phyloP scores from a whole-genome alignment of 2,113 vertebrate species.

The Nansenia antarctica region DNA sequence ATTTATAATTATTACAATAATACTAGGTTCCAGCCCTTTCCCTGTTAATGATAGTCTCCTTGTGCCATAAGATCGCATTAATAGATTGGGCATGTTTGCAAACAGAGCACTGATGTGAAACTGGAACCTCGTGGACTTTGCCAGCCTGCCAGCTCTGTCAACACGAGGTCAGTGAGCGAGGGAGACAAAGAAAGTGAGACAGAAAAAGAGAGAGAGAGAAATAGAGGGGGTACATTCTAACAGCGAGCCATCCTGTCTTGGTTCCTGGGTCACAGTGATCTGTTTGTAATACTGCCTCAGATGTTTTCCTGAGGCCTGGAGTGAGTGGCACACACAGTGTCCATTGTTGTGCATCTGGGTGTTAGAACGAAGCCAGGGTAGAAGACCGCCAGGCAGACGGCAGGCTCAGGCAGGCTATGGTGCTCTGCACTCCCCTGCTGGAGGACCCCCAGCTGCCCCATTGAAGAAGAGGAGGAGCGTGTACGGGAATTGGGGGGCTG shows the following conservation, averaged over 20 bases:
- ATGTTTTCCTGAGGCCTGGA: slow-evolving; percentile 40
- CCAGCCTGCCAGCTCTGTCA: slow-evolving; percentile 28
- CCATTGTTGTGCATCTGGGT: slow-evolving; percentile 37
- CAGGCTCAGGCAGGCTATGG: not conserved
- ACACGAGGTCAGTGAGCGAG: slow-evolving; percentile 9
- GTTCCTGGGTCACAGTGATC: slow-evolving; percentile 34
- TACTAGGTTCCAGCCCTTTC: slow-evolving; percentile 20
- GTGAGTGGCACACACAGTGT: slow-evolving; percentile 46
- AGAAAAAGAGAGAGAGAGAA: slow-evolving; percentile 1
- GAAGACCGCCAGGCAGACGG: slow-evolving; percentile 31
- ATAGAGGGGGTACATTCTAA: slow-evolving; percentile 32
- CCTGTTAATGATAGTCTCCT: slow-evolving; percentile 42
- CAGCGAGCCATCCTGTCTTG: slow-evolving; percentile 33
- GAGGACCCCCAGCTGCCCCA: slow-evolving; percentile 65
- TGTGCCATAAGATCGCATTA: slow-evolving; percentile 46
- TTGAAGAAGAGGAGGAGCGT: slow-evolving; percentile 41
- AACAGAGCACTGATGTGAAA: slow-evolving; percentile 40
- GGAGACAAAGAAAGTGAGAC: not conserved
- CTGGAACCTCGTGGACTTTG: slow-evolving; percentile 17
- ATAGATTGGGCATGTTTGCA: slow-evolving; percentile 50
- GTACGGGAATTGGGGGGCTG: slow-evolving; percentile 22
- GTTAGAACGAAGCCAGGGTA: slow-evolving; percentile 31
- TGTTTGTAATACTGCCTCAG: slow-evolving; percentile 55
- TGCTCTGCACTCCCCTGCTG: slow-evolving; percentile 12
- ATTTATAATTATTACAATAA: slow-evolving; percentile 43